Base-by-base conservation (phyloP, 2,888 invertebrate genomes). In the Ochropleura plecta region DNA sequence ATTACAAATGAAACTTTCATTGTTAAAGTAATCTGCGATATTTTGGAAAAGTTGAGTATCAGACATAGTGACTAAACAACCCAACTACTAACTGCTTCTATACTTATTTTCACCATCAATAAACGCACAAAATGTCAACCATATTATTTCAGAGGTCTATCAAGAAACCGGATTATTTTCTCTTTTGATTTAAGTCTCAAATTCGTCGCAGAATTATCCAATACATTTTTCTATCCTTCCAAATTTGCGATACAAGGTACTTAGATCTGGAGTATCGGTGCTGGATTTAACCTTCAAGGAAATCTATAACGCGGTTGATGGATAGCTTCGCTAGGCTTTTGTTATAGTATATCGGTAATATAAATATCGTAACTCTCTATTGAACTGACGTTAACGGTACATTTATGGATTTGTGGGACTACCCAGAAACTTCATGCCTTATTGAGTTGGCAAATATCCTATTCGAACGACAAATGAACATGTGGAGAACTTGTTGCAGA, bases 381-480 rank as follows among this genome's bases (percentile, higher is more conserved):
- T 49, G 8, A 30, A 16, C 9, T 20, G 64, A 76, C n/a, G 12
- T 81, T 81, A 68, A 68, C 30, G 53, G 57, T 42, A 76, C 14
- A 68, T 76, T 77, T 48, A 40, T 9, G 10, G n/a, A 69, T 70
- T 60, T 55, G 8, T 30, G 18, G 16, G 44, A 46, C 59, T 63
- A 57, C 63, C 16, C 20, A 20, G 40, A 60, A 67, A 16, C 9
- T 55, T 30, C 16, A n/a, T 44, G 12, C 16, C 5, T 9, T 67
- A 30, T 81, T 59, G 20, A 18, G 20, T 77, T 77, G 71, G 65
- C 62, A 69, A 62, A 77, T 9, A 42, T 66, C 70, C 53, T 70
- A 55, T 30, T 48, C 9, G 12, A 30, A 42, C 12, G n/a, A 44
- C 30, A n/a, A 44, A 69, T 51, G 5, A 46, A 16, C 16, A 18